phyloP scores from a whole-genome alignment of 2,888 invertebrate species.

The Notodonta ziczac region DNA sequence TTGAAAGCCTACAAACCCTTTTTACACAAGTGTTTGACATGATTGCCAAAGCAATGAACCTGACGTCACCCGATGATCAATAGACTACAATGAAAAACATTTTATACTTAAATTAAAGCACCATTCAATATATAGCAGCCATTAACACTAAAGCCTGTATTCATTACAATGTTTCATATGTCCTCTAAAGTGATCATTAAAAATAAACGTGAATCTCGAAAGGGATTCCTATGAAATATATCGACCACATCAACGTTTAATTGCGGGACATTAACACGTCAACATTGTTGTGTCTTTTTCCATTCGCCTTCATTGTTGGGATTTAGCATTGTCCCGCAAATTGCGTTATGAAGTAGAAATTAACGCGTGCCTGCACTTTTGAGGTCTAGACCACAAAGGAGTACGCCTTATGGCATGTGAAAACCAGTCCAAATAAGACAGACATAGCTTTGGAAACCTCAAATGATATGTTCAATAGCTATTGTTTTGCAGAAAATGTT shows the following conservation, averaged over 20 bases:
- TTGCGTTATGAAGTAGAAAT: slow-evolving; percentile 42
- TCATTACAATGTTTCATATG: slow-evolving; percentile 12
- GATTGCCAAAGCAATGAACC: neutral
- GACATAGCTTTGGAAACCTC: slow-evolving; percentile 21
- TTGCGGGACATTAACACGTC: slow-evolving; percentile 51
- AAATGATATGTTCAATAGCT: slow-evolving; percentile 12
- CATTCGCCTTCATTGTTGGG: slow-evolving; percentile 30
- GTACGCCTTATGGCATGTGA: slow-evolving; percentile 57
- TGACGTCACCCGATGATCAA: neutral
- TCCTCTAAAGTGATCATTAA: slow-evolving; percentile 18
- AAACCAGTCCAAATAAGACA: slow-evolving; percentile 12
- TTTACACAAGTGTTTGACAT: too few relatives aligned
- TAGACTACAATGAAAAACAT: neutral
- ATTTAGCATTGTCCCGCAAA: slow-evolving; percentile 36
- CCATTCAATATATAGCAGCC: neutral
- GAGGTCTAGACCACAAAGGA: slow-evolving; percentile 49
- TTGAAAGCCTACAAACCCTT: too few relatives aligned
- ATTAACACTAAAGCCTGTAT: neutral
- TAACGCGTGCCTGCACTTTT: slow-evolving; percentile 49
- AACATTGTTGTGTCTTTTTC: slow-evolving; percentile 37
- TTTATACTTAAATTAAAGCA: neutral
- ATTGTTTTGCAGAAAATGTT: slow-evolving; percentile 22
- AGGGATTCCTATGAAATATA: slow-evolving; percentile 33
- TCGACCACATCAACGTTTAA: slow-evolving; percentile 40
- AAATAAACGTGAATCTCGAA: slow-evolving; percentile 27